These are phyloP conservation scores for Loriculus beryllinus DNA, from an alignment of 2,797 vertebrate species.

Conservation along the genomic window DNA sequence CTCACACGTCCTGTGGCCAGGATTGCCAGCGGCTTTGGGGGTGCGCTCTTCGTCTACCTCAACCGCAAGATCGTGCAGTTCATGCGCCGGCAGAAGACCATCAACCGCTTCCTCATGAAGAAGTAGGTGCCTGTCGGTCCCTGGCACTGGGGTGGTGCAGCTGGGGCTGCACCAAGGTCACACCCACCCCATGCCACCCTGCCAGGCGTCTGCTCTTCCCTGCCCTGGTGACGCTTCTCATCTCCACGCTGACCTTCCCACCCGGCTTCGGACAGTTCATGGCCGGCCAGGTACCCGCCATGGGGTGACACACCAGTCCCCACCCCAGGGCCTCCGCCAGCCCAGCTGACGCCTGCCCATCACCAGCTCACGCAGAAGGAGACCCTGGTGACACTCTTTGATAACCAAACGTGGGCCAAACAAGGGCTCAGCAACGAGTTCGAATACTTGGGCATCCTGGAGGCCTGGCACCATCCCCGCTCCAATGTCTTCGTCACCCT, in stretches of 20 bases:
- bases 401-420: slow-evolving; percentile 93
- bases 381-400: slow-evolving; percentile 89
- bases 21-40: slow-evolving; percentile 93
- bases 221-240: slow-evolving; percentile 89
- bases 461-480: slow-evolving; percentile 90
- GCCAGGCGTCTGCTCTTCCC: slow-evolving; percentile 92
- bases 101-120: slow-evolving; percentile 98
- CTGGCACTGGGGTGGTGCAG: accelerated
- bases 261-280: slow-evolving; percentile 97
- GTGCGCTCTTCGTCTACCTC: slow-evolving; percentile 92
- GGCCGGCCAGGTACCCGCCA: slow-evolving; percentile 86
- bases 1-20: slow-evolving; percentile 67
- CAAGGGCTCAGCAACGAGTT: slow-evolving; percentile 88
- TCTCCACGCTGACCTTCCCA: slow-evolving; percentile 92
- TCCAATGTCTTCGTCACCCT: slow-evolving; percentile 93
- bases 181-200: background rate
- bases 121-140: slow-evolving; percentile 80
- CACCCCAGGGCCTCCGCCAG: background rate
- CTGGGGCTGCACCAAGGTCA: background rate
- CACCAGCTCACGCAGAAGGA: slow-evolving; percentile 92
- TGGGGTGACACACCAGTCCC: background rate
- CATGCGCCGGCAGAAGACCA: slow-evolving; percentile 95
- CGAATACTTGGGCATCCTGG: slow-evolving; percentile 81
- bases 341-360: background rate
- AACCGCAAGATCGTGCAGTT: slow-evolving; percentile 96